Evolutionary conservation across 2,113 vertebrate genomes (phyloP).

Genomic region (Tupaia tana): DNA sequence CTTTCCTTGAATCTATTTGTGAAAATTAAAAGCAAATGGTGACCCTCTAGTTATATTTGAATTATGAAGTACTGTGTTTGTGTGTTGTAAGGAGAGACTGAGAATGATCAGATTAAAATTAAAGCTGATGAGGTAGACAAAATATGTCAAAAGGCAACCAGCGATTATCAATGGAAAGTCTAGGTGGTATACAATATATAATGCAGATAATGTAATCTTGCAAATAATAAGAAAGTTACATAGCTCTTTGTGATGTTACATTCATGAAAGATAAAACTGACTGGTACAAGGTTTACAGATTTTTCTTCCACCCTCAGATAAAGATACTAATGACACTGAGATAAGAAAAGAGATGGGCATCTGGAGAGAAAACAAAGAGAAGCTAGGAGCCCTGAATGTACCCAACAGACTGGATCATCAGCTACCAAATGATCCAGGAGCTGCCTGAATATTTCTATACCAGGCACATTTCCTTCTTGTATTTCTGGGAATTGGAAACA

Average conservation of each 20-base stretch:
- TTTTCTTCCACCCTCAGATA: not conserved
- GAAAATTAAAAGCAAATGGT: constrained; percentile 22
- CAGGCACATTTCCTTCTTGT: not conserved
- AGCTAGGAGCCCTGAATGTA: not conserved
- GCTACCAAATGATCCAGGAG: constrained; percentile 11
- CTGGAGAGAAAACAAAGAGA: constrained; percentile 41
- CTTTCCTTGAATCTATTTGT: constrained; percentile 15
- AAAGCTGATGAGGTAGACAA: not conserved
- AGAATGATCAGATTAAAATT: constrained; percentile 13
- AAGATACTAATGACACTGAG: not conserved
- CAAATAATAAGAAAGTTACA: constrained; percentile 25
- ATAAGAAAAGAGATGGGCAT: constrained; percentile 16
- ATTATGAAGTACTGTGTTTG: not conserved
- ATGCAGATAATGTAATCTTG: not conserved
- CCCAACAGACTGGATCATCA: constrained; percentile 1
- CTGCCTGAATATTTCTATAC: constrained; percentile 40
- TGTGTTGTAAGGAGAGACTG: constrained; percentile 18
- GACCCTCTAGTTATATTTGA: not conserved
- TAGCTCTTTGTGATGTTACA: constrained; percentile 27
- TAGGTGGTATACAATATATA: not conserved
- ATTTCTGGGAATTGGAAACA: constrained; percentile 11
- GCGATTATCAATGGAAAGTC: not conserved
- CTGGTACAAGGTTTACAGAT: constrained; percentile 3
- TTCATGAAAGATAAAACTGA: constrained; percentile 20
- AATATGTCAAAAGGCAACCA: not conserved